A percentile compares a stretch with the other conserved stretches of the same genome.
phyloP scores from a whole-genome alignment of 2,888 invertebrate genomes.

The Macaria liturata region DNA sequence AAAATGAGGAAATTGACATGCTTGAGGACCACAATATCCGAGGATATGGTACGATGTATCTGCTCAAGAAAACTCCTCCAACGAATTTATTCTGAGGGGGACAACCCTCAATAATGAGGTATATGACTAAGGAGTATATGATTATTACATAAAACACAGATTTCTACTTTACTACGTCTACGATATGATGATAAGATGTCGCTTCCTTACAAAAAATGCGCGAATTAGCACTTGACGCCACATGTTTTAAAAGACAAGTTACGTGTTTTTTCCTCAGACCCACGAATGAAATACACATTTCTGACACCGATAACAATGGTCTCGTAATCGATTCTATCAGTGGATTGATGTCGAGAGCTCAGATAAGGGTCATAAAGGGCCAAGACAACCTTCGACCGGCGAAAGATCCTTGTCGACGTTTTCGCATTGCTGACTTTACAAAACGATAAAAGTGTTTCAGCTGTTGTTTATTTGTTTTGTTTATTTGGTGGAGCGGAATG shows the following conservation, averaged over 20 bases:
- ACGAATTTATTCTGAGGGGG: too few species aligned
- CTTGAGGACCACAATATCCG: too few species aligned
- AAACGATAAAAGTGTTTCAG: constrained; percentile 12
- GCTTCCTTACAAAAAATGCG: too few species aligned
- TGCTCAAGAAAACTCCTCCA: too few species aligned
- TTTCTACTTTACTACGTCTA: too few species aligned
- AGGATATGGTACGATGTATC: too few species aligned
- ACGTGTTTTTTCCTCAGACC: constrained; percentile 17
- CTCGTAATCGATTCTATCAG: constrained; percentile 25
- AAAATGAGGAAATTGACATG: too few species aligned
- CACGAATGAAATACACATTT: constrained; percentile 22
- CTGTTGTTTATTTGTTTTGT: constrained; percentile 17
- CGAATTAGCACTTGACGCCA: too few species aligned
- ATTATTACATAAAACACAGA: too few species aligned
- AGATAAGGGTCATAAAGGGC: constrained; percentile 27
- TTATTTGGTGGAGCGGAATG: background rate
- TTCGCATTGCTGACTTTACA: constrained; percentile 22
- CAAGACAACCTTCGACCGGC: constrained; percentile 16
- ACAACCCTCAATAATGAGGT: too few species aligned
- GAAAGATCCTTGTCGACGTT: constrained; percentile 14
- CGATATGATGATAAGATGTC: too few species aligned
- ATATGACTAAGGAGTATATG: too few species aligned
- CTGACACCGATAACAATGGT: constrained; percentile 17
- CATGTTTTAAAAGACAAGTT: constrained; percentile 7
- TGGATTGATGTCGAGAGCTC: constrained; percentile 24